Conservation (phyloP, 2,113 vertebrate genomes). For the Hydrolagus affinis region DNA sequence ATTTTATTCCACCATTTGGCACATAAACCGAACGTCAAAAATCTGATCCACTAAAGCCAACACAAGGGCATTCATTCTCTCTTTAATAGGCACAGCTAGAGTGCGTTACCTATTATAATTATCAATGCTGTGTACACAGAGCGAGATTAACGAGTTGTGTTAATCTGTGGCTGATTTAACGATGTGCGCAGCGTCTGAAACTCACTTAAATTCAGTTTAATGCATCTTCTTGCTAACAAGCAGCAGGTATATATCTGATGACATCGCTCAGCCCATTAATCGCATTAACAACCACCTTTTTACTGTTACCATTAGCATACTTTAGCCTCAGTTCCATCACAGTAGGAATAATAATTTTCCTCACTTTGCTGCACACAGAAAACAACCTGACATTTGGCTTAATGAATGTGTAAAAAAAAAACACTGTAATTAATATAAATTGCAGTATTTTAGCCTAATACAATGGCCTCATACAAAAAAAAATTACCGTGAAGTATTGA, state of each 20-base stretch:
- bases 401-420: conserved; percentile 18
- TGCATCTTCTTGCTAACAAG: conserved; percentile 34
- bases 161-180: conserved; percentile 37
- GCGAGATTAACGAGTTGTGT: conserved; percentile 32
- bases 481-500: conserved; percentile 12
- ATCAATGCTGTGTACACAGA: conserved; percentile 22
- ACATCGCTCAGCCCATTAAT: conserved; percentile 25
- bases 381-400: conserved; percentile 27
- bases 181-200: conserved; percentile 34
- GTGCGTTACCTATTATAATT: conserved; percentile 17
- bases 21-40: not conserved
- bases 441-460: conserved; percentile 6
- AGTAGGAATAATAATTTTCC: conserved; percentile 31
- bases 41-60: not conserved
- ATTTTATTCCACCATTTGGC: not conserved
- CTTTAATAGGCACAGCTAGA: conserved; percentile 16
- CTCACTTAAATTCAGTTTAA: conserved; percentile 35
- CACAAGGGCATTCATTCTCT: not conserved
- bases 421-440: conserved; percentile 29
- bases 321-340: conserved; percentile 17
- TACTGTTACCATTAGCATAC: conserved; percentile 31
- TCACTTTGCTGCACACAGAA: conserved; percentile 19
- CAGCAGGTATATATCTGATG: conserved; percentile 25
- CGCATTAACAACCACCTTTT: conserved; percentile 19
- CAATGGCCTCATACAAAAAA: not conserved